phyloP scores from a whole-genome alignment of 2,113 vertebrate species.

The Ailurus styani region DNA sequence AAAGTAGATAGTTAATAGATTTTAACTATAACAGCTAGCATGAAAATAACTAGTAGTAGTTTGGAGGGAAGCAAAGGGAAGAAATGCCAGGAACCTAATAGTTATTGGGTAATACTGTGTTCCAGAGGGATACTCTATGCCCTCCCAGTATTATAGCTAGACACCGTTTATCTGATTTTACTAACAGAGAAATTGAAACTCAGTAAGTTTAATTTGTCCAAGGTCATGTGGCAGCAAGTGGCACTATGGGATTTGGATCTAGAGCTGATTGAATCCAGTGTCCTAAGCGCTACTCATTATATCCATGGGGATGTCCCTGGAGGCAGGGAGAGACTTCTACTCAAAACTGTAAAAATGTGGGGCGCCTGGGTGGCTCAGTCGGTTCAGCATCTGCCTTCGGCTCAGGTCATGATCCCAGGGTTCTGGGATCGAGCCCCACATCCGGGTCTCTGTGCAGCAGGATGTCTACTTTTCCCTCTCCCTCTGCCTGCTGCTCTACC shows the following conservation, averaged over 20 bases:
- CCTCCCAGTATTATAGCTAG: neutral
- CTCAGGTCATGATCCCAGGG: no score
- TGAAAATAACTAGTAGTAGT: neutral
- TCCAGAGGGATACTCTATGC: neutral
- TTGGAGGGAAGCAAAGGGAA: neutral
- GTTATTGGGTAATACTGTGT: neutral
- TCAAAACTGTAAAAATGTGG: neutral
- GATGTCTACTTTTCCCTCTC: no score
- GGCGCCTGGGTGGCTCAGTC: no score
- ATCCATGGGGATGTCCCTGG: neutral
- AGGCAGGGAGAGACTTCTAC: neutral
- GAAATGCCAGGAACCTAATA: neutral
- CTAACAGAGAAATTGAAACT: neutral
- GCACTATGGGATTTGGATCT: neutral
- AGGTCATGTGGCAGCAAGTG: neutral
- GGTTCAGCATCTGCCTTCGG: no score
- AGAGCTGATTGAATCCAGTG: neutral
- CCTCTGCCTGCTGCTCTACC: no score
- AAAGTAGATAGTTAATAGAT: no score
- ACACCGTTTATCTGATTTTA: neutral
- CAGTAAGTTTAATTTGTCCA: neutral
- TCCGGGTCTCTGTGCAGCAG: no score
- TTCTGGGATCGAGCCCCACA: no score
- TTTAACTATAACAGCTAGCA: neutral
- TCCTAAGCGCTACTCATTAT: neutral